Evolutionary conservation across 2,113 vertebrate species (phyloP), one percentile per base, ranked within the genome.

Genomic region (Coryphaenoides rupestris): DNA sequence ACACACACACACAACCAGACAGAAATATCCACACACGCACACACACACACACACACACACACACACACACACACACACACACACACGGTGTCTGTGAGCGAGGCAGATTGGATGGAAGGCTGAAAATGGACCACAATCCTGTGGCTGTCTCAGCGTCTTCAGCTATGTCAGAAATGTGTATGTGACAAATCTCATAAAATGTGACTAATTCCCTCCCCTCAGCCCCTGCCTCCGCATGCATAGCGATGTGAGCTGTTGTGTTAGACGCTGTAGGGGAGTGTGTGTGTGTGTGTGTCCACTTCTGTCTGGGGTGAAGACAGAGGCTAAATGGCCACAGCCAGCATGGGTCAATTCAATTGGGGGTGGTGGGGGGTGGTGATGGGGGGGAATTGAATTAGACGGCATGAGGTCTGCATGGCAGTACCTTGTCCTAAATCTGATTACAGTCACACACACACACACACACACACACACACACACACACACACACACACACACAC

Each of bases 311-410:
- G 9, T 16, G 16, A n/a, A 15, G 73, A 72, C 60, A 56, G 26
- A n/a, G 24, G 52, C 62, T 87, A 72, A 88, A 78, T 83, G 77
- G 76, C 77, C 76, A 68, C 74, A 79, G 80, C 79, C 74, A 84
- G 69, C 28, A 40, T 64, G 62, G 73, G 81, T 85, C 80, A 87
- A 90, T 89, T 89, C 70, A 87, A 88, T 88, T 89, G 76, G 49
- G 72, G n/a, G n/a, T n/a, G n/a, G n/a, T n/a, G n/a, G n/a, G n/a
- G n/a, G n/a, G n/a, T n/a, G n/a, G n/a, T n/a, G n/a, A n/a, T n/a
- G n/a, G n/a, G 70, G 59, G 45, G 45, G 74, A 90, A 90, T 89
- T 89, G 59, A 88, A 88, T 92, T 89, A 90, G 66, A 58, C 71
- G 28, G 79, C 84, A 64, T 89, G 86, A 89, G 86, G 84, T 84